Conservation (phyloP, 2,888 invertebrate species). For the Autographa pulchrina region DNA sequence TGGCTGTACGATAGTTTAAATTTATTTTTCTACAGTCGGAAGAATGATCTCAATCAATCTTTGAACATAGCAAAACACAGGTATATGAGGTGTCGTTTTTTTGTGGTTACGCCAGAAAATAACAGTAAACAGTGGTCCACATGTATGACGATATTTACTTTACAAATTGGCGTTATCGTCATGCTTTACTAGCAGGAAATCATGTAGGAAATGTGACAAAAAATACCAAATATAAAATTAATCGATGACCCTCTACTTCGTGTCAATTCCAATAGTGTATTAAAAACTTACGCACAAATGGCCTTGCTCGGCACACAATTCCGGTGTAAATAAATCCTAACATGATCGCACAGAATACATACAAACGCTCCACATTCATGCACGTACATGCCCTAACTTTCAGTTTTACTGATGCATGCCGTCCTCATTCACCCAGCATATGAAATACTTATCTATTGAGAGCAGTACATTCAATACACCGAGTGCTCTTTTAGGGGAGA, state of each 20-base stretch:
- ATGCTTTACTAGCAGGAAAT: no score
- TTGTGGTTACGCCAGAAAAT: no score
- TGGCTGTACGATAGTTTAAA: no score
- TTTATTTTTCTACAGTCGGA: background rate
- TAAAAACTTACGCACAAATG: background rate
- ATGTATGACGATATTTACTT: no score
- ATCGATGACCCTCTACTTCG: background rate
- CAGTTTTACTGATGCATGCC: conserved; percentile 66
- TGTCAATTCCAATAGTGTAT: background rate
- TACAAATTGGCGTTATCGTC: no score
- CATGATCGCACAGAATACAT: conserved; percentile 35
- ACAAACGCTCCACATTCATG: conserved; percentile 52
- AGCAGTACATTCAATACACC: conserved; percentile 65
- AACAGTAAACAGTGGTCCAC: no score
- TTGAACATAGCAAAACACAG: no score
- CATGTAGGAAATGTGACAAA: no score
- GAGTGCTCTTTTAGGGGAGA: conserved; percentile 57
- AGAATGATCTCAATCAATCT: no score
- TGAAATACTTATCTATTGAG: conserved; percentile 73
- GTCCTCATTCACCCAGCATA: conserved; percentile 56
- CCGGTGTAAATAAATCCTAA: conserved; percentile 48
- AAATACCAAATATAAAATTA: no score
- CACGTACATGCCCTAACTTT: conserved; percentile 59
- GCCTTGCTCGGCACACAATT: background rate
- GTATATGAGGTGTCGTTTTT: no score